These are phyloP conservation scores for Cebidichthys violaceus DNA, from an alignment of 2,113 vertebrate genomes.

Conservation along the genomic window DNA sequence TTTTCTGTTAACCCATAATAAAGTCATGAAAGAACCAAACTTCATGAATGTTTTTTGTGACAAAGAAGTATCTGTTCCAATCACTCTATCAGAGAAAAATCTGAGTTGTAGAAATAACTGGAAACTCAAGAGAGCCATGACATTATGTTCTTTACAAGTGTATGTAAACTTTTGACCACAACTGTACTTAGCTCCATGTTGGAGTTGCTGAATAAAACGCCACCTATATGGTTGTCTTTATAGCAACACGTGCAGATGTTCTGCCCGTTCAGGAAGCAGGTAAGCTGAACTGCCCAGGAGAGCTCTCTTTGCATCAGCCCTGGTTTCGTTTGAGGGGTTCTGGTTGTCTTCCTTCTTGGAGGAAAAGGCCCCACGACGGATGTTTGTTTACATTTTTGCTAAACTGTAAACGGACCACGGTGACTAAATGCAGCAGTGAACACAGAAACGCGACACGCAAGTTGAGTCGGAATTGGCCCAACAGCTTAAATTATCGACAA, in stretches of 20 bases:
- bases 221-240: not conserved
- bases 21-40: no score
- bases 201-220: not conserved
- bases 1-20: no score
- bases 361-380: no score
- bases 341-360: not conserved
- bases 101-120: no score
- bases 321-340: not conserved
- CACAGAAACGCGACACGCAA: not conserved
- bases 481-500: accelerated
- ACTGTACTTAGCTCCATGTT: not conserved
- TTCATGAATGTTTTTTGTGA: no score
- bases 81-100: no score
- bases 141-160: no score
- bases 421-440: no score
- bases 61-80: no score
- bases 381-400: constrained; percentile 2
- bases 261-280: not conserved
- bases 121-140: no score
- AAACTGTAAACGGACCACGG: not conserved
- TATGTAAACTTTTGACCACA: no score
- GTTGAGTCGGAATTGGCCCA: not conserved
- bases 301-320: not conserved
- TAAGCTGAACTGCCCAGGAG: no score
- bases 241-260: not conserved